A percentile compares a stretch with the other conserved stretches of the same genome.
These are phyloP conservation scores for Oncopodura yosiiana DNA, from an alignment of 1,140 invertebrate species.

Conservation along the genomic window DNA sequence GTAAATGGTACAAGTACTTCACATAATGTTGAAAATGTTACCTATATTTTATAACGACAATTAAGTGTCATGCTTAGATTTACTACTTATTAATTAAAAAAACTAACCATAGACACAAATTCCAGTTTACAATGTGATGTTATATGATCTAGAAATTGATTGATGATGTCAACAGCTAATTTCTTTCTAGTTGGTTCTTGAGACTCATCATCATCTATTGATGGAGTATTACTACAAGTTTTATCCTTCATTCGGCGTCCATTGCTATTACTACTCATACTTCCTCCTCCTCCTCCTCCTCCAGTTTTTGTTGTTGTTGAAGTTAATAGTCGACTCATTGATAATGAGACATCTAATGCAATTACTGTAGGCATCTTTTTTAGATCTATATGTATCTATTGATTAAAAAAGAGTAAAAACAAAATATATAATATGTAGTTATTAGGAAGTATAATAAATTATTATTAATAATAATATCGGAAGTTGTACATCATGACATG, in stretches of 20 bases:
- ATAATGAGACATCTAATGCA: conserved; percentile 64
- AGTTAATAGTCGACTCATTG: conserved; percentile 58
- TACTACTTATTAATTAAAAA: conserved; percentile 1
- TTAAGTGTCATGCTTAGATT: conserved; percentile 1
- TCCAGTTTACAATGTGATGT: conserved; percentile 72
- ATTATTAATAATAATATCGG: no score
- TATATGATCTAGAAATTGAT: conserved; percentile 73
- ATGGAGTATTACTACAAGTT: no score
- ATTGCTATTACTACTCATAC: no score
- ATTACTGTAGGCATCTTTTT: conserved; percentile 68
- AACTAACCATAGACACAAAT: conserved; percentile 61
- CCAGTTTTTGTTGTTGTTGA: no score
- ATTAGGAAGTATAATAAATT: no score
- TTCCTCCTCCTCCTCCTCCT: conserved; percentile 17
- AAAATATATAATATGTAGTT: no score
- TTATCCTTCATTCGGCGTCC: no score
- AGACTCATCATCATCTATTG: conserved; percentile 37
- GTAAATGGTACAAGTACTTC: conserved; percentile 74
- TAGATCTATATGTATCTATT: no score
- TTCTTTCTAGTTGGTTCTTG: conserved; percentile 54
- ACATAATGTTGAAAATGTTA: conserved; percentile 66
- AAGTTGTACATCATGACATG: no score
- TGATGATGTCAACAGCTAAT: conserved; percentile 72
- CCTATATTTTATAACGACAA: conserved; percentile 44
- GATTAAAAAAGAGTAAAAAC: no score